phyloP scores from a whole-genome alignment of 2,888 invertebrate species.

The Pemphredon lugubris region DNA sequence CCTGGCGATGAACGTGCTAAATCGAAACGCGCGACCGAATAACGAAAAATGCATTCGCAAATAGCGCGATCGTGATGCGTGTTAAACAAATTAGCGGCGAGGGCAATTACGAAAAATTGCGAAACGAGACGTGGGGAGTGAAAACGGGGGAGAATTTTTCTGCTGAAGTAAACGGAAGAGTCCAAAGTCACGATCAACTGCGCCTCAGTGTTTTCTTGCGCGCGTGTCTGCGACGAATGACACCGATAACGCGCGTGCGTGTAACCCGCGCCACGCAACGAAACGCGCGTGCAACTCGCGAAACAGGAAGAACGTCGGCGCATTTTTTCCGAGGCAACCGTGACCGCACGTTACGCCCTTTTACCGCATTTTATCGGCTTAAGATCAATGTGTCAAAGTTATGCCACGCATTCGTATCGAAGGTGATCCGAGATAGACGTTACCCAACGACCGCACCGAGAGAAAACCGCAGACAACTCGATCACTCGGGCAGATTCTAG shows the following conservation, averaged over 20 bases:
- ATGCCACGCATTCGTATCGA: slow-evolving; percentile 52
- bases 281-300: slow-evolving; percentile 5
- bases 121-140: slow-evolving; percentile 2
- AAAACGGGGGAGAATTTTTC: slow-evolving; percentile 5
- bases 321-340: slow-evolving; percentile 14
- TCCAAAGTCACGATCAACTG: slow-evolving; percentile 46
- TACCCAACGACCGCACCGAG: slow-evolving; percentile 52
- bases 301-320: slow-evolving; percentile 47
- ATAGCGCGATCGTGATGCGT: too few relatives aligned
- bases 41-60: too few relatives aligned
- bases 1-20: too few relatives aligned
- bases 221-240: background rate
- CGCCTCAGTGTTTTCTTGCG: slow-evolving; percentile 19
- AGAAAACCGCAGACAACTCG: slow-evolving; percentile 62
- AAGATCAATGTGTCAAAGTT: slow-evolving; percentile 65
- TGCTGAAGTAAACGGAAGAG: slow-evolving; percentile 16
- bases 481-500: slow-evolving; percentile 52
- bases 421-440: slow-evolving; percentile 53
- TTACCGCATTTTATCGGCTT: slow-evolving; percentile 53
- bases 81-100: too few relatives aligned
- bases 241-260: background rate
- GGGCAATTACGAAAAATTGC: too few relatives aligned
- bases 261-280: slow-evolving; percentile 1
- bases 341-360: slow-evolving; percentile 57
- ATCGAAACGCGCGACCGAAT: too few relatives aligned